These are phyloP conservation scores for Sorex fumeus DNA, from an alignment of 2,113 vertebrate genomes.

Conservation along the genomic window DNA sequence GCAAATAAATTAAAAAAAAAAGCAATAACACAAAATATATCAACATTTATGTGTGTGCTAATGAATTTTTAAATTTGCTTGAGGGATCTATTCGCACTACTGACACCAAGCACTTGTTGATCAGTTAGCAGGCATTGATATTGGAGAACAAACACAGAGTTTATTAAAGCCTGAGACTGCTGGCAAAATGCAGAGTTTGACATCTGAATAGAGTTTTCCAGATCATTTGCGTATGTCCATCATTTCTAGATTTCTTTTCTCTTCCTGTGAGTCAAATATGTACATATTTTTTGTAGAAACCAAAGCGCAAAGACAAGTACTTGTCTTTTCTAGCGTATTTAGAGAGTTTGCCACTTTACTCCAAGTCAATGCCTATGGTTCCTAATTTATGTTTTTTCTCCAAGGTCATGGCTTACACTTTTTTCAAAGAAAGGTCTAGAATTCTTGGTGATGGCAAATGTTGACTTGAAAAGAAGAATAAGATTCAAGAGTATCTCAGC, in stretches of 20 bases:
- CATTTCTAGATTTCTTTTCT: background rate
- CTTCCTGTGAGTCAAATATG: background rate
- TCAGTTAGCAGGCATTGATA: background rate
- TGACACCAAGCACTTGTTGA: background rate
- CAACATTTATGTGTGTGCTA: background rate
- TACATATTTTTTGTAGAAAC: background rate
- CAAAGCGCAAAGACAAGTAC: background rate
- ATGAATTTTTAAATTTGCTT: slow-evolving; percentile 31
- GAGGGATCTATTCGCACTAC: background rate
- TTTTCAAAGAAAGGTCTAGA: slow-evolving; percentile 27
- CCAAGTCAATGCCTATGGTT: background rate
- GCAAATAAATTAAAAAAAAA: too few relatives aligned
- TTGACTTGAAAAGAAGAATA: slow-evolving; percentile 14
- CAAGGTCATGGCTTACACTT: background rate
- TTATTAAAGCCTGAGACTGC: background rate
- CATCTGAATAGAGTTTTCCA: background rate
- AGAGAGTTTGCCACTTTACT: background rate
- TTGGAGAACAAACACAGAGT: background rate
- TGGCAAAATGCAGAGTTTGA: background rate
- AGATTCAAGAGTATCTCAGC: background rate
- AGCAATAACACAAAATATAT: too few relatives aligned
- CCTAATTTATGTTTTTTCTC: background rate
- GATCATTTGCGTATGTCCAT: background rate
- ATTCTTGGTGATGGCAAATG: background rate
- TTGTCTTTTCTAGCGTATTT: background rate